Base-by-base conservation (phyloP, 2,888 invertebrate species). In the Odontomyia ornata region DNA sequence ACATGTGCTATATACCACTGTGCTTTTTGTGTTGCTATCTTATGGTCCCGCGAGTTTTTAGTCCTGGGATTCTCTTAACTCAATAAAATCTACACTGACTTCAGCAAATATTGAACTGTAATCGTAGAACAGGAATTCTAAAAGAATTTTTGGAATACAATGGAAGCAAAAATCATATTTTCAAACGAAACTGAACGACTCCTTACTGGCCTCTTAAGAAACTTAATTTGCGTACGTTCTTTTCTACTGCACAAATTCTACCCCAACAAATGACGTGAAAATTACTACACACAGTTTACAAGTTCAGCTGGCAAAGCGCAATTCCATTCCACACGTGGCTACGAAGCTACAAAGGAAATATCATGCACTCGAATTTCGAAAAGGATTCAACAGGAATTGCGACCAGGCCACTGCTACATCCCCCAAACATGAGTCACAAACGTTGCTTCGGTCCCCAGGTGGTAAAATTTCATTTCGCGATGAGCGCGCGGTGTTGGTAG, bases 381-480 rank as follows among this genome's bases (percentile, higher is more conserved):
- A 72, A 72, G 56, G 56, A 73, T 36, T 73, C 25, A 27, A 47
- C 13, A 1, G 46, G 18, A 60, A 25, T 25, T 15, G 27, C 23
- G n/a, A 43, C 5, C 36, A 47, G 15, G 18, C 27, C 46, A 9
- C 69, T 18, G 25, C 73, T 60, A 23, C 11, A 36, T 23, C 30
- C 73, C 21, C 73, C 23, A 72, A 73, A 60, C 47, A 60, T 30
- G 60, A 47, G 71, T 27, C 71, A 43, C n/a, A 21, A 72, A 56
- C 57, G 28, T 56, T 57, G 56, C 18, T 52, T 21, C 27, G 56
- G 30, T 60, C 73, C 73, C 57, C 52, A 60, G 43, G 57, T 36
- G 73, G 30, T 60, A 13, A 60, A 73, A 73, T 73, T 73, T 73
- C 73, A 73, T 73, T 73, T 73, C 60, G 7, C 73, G 73, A 73